Evolutionary conservation across 2,888 invertebrate genomes (phyloP).

Genomic region (Tenthredo notha): DNA sequence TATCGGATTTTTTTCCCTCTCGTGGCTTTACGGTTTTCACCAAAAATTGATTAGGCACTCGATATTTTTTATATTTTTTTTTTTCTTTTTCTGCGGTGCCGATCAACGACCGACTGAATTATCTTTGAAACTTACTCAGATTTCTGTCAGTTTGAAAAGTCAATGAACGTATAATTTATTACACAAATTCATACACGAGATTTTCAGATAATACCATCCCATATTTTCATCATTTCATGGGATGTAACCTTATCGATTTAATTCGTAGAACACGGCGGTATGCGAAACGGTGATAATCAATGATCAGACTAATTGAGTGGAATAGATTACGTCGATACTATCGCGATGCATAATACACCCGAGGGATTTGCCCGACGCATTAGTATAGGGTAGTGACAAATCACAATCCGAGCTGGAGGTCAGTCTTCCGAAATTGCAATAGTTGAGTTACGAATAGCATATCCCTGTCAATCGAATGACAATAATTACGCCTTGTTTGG

Average conservation of each 20-base stretch:
- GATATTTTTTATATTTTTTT: slow-evolving; percentile 7
- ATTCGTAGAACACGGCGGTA: slow-evolving; percentile 55
- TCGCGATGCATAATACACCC: slow-evolving; percentile 63
- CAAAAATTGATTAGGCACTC: slow-evolving; percentile 15
- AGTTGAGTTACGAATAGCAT: slow-evolving; percentile 24
- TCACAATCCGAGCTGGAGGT: slow-evolving; percentile 61
- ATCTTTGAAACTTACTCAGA: neutral
- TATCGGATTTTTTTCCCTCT: slow-evolving; percentile 71
- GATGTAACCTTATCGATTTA: neutral
- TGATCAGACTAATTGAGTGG: slow-evolving; percentile 78
- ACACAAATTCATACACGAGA: neutral
- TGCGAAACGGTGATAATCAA: slow-evolving; percentile 74
- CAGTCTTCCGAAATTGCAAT: slow-evolving; percentile 32
- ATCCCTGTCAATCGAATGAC: neutral
- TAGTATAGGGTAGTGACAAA: slow-evolving; percentile 73
- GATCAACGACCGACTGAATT: neutral
- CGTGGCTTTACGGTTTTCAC: slow-evolving; percentile 35
- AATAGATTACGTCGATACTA: slow-evolving; percentile 77
- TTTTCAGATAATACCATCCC: neutral
- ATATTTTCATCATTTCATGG: neutral
- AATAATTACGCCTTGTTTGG: neutral
- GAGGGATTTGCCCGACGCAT: slow-evolving; percentile 65
- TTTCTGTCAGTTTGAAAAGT: neutral
- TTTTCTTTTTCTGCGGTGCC: neutral
- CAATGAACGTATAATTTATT: neutral